Conservation (phyloP, 2,113 vertebrate genomes). For the human region GRCh38 chr18:63373501-63374000, state of each 20-base stretch:
- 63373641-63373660: not conserved
- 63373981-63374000: too few species aligned
- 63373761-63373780: not conserved
- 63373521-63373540: not conserved
- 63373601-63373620: not conserved
- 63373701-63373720: not conserved
- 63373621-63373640: not conserved
- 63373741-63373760: not conserved
- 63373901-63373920: too few species aligned
- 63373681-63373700: not conserved
- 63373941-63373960: accelerated
- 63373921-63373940: too few species aligned
- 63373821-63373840: too few species aligned
- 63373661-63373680: not conserved
- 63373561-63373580: not conserved
- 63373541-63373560: not conserved
- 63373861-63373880: too few species aligned
- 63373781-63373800: not conserved
- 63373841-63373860: too few species aligned
- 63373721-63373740: not conserved
- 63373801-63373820: too few species aligned
- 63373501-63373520: not conserved
- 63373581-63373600: not conserved
- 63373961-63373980: too few species aligned
- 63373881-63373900: too few species aligned